Conservation (phyloP, 1,140 invertebrate species). For the Sweltsa coloradensis region DNA sequence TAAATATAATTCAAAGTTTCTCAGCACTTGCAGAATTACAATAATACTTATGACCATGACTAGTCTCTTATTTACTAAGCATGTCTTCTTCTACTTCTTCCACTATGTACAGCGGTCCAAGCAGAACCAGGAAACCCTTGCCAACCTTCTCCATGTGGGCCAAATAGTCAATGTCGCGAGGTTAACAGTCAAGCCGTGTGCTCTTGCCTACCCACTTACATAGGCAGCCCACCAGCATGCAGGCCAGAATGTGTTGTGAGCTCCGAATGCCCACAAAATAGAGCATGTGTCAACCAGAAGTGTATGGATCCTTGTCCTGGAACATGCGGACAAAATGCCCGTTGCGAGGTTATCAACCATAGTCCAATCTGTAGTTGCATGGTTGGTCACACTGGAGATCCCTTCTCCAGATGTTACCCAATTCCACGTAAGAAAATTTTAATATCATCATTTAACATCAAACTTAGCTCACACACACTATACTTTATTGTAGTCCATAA, state of each 20-base stretch:
- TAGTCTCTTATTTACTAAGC: conserved; percentile 6
- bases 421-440: conserved; percentile 35
- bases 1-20: no score
- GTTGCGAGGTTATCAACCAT: conserved; percentile 37
- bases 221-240: conserved; percentile 51
- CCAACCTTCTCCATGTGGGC: conserved; percentile 30
- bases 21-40: no score
- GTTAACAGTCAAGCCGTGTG: conserved; percentile 28
- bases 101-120: conserved; percentile 13
- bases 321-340: conserved; percentile 38
- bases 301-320: conserved; percentile 40
- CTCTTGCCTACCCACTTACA: conserved; percentile 35
- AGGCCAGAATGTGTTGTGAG: conserved; percentile 50
- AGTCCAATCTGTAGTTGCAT: conserved; percentile 37
- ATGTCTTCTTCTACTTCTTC: conserved; percentile 5
- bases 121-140: conserved; percentile 24
- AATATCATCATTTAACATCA: no score
- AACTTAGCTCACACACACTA: no score
- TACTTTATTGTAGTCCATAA: no score
- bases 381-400: conserved; percentile 35
- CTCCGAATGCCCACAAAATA: conserved; percentile 36
- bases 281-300: conserved; percentile 33
- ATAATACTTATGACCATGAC: no score
- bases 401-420: conserved; percentile 35
- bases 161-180: conserved; percentile 31